Base-by-base conservation (phyloP, 2,113 vertebrate genomes). In the Helogale parvula region DNA sequence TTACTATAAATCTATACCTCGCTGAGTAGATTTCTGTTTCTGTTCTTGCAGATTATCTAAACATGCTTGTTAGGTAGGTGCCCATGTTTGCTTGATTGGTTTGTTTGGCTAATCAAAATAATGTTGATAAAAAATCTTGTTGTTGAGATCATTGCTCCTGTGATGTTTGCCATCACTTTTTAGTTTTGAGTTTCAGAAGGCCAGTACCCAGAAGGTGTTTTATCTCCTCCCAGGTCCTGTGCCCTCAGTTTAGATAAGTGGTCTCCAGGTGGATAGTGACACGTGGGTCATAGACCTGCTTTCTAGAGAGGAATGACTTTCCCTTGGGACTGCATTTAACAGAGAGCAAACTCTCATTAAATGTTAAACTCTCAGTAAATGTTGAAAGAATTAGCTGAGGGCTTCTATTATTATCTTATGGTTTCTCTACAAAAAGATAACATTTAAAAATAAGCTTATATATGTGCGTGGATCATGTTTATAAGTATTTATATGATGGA, bases 311-410 rank as follows among this genome's bases (percentile, higher is more conserved):
- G 69, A 96, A 83, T 89, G 33, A 65, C 77, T 88, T 93, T 88
- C 82, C 45, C 54, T 60, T 69, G 54, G 17, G 54, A 79, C 27
- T 94, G 16, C 12, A 17, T 86, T 91, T 94, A 83, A 65, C 60
- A 86, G 90, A 93, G 83, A 80, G 29, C 72, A 81, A 94, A 60
- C 15, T 76, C 66, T 87, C 50, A 92, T 72, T 97, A 92, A 57
- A 79, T 93, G 57, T 81, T 95, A 77, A 77, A 77, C 98, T 92
- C n/a, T 87, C 41, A 85, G 41, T 96, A 65, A 86, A 87, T 90
- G 19, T 41, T 82, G 47, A 93, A 88, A 90, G 23, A 97, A 97
- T 69, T 76, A 96, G 38, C 52, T 90, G 19, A 96, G 52, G 74
- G 33, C 2, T 88, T 94, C 93, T 77, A 65, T 10, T 23, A n/a